Conservation (phyloP, 2,888 invertebrate genomes). For the Limnephilus rhombicus region DNA sequence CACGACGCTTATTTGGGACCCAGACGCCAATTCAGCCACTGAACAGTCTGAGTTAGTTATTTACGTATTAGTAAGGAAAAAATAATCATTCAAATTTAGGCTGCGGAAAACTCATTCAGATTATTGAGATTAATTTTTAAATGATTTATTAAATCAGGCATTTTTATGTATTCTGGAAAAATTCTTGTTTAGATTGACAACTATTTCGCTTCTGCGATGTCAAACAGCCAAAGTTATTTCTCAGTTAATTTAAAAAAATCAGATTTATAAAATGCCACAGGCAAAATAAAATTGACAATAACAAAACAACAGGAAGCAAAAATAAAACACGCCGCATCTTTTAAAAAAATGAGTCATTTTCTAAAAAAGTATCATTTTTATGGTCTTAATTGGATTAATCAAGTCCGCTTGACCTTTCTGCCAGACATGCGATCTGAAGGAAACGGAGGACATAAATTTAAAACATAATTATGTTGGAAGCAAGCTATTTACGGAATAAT, state of each 20-base stretch:
- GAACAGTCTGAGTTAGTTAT: no score
- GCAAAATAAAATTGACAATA: neutral
- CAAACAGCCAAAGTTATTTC: neutral
- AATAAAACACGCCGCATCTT: neutral
- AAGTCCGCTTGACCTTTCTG: neutral
- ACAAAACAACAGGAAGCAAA: neutral
- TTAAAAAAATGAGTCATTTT: neutral
- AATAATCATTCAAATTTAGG: neutral
- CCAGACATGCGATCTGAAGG: neutral
- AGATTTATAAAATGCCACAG: neutral
- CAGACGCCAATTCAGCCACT: no score
- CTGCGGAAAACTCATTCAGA: neutral
- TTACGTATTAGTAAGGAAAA: neutral
- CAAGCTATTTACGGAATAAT: neutral
- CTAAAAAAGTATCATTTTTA: neutral
- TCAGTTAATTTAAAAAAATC: neutral
- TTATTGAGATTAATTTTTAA: neutral
- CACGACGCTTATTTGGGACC: no score
- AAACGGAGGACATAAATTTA: neutral
- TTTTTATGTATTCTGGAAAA: neutral
- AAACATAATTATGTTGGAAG: neutral
- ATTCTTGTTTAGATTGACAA: neutral
- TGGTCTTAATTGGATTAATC: constrained; percentile 1
- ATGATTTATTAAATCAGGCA: neutral
- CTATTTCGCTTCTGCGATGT: neutral